phyloP scores from a whole-genome alignment of 37 sponge, comb jelly and placozoan species.

The Cladorhizidae sp. region DNA sequence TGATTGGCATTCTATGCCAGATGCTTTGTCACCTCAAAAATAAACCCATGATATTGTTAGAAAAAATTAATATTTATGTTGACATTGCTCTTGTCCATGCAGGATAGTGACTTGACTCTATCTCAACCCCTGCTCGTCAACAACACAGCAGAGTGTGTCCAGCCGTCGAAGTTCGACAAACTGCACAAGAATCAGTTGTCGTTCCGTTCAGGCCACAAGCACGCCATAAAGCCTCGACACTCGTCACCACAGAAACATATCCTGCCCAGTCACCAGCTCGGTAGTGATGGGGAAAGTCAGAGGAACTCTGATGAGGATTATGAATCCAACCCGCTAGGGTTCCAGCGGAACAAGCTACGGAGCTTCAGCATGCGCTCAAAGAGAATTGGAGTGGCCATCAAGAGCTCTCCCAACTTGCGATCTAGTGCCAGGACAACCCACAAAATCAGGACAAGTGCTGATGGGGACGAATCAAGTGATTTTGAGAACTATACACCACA shows the following conservation, averaged over 20 bases:
- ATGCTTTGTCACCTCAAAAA: too few species aligned
- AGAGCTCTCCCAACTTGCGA: background rate
- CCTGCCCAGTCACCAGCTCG: background rate
- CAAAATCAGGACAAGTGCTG: background rate
- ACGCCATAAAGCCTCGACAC: background rate
- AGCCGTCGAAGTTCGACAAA: conserved; percentile 25
- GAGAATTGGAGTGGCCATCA: background rate
- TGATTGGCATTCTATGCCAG: too few species aligned
- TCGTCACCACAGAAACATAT: background rate
- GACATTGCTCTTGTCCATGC: too few species aligned
- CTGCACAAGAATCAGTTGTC: conserved; percentile 62
- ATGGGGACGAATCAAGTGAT: background rate
- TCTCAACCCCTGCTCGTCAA: too few species aligned
- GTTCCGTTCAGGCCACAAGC: conserved; percentile 18
- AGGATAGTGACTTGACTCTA: too few species aligned
- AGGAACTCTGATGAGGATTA: conserved; percentile 42
- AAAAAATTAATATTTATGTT: too few species aligned
- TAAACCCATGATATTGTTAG: too few species aligned
- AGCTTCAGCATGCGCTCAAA: conserved; percentile 55
- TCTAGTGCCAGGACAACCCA: background rate
- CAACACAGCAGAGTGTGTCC: too few species aligned
- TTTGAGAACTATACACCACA: background rate
- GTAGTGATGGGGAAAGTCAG: conserved; percentile 33
- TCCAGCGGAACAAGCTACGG: conserved; percentile 55
- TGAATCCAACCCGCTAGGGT: conserved; percentile 17